Evolutionary conservation across 30 jellyfish, hydroid and myxozoan species (phyloP), one percentile per base, ranked within the genome.

Genomic region (Mastigias papua): DNA sequence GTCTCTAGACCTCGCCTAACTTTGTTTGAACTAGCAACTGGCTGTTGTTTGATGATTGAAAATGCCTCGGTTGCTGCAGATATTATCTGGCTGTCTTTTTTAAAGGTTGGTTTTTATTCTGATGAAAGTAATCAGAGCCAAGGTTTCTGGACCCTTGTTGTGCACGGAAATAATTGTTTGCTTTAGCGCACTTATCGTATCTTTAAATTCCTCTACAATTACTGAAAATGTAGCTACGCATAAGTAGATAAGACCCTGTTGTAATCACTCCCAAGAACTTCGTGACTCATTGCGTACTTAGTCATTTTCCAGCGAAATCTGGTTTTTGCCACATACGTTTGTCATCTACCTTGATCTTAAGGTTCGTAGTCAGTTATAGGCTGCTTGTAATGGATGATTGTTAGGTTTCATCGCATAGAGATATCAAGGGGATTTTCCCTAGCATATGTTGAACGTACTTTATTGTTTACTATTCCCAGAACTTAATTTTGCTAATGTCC

Each of bases 1-100:
- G 82, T 69, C 68, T 25, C 94, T 68, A 85, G 81, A 76, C 86
- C 83, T 83, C 86, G 83, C 85, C 94, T 73, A 49, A 50, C 83
- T 66, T 74, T 87, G 27, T 85, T 34, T 69, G 34, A 26, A 11
- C 46, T 75, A 26, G 86, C 61, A 33, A 29, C 73, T 26, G 13
- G 13, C 13, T 8, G 54, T 42, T 42, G 13, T 42, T 42, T 42
- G 54, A 42, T 4, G 54, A 42, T 8, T 15, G 54, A 8, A 42
- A 4, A 42, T 42, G 13, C 54, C 13, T 15, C 7, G 13, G 54
- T 42, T 4, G 54, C 54, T 15, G 54, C 7, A 42, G 13, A 42
- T 8, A 4, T 42, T 15, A 4, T 42, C 54, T 4, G 54, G 54
- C 7, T 42, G 7, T 42, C 13, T 8, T 4, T 42, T 42, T 42